Conservation (phyloP, 1,140 invertebrate genomes). For the Lepidurus packardi region DNA sequence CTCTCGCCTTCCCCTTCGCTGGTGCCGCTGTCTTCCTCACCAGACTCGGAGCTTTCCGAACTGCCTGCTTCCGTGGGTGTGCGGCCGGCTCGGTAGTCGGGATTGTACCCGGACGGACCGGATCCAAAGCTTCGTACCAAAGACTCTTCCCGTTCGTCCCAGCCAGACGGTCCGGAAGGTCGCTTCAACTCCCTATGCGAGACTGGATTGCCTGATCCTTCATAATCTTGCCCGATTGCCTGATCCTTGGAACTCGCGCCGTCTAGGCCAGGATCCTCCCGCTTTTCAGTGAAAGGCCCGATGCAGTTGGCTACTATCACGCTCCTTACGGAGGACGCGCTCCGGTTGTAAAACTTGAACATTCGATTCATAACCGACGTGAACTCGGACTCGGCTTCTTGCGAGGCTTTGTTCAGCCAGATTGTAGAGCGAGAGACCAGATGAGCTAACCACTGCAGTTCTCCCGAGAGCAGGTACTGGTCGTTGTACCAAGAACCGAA, state of each 20-base stretch:
- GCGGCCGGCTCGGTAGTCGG: background rate
- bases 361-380: constrained; percentile 72
- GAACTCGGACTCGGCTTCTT: constrained; percentile 70
- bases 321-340: constrained; percentile 71
- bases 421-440: constrained; percentile 70
- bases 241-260: background rate
- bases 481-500: constrained; percentile 87
- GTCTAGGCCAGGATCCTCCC: background rate
- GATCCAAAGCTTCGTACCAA: background rate
- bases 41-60: constrained; percentile 28
- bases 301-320: constrained; percentile 64
- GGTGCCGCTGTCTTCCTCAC: constrained; percentile 25
- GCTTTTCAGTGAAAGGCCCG: background rate
- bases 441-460: constrained; percentile 71
- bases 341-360: constrained; percentile 73
- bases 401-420: constrained; percentile 78
- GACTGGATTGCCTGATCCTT: background rate
- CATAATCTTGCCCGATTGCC: background rate
- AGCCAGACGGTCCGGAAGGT: background rate
- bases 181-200: background rate
- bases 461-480: constrained; percentile 71
- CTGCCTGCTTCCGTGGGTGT: background rate
- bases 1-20: background rate
- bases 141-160: background rate
- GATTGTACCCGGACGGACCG: background rate